phyloP scores from a whole-genome alignment of 2,113 vertebrate genomes.

The Echinops telfairi region DNA sequence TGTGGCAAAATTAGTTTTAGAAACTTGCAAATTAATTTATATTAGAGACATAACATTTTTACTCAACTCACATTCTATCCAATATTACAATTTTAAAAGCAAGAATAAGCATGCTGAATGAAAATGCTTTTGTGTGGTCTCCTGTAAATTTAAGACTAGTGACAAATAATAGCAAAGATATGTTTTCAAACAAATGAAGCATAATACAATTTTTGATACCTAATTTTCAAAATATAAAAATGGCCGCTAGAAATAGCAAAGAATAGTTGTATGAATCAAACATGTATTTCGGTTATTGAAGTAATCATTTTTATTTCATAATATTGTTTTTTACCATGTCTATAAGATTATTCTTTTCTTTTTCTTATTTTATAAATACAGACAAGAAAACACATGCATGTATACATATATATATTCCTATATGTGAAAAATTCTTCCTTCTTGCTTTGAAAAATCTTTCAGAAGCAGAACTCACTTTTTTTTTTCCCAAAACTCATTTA shows the following conservation, averaged over 20 bases:
- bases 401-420: not conserved
- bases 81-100: not conserved
- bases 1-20: not conserved
- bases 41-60: not conserved
- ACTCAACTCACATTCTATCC: not conserved
- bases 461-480: not conserved
- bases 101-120: not conserved
- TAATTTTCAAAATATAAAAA: not conserved
- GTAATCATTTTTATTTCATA: not conserved
- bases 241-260: not conserved
- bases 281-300: not conserved
- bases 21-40: not conserved
- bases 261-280: not conserved
- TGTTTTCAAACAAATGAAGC: not conserved
- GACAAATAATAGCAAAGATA: not conserved
- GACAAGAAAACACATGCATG: not conserved
- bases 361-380: constrained; percentile 22
- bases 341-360: not conserved
- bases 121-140: not conserved
- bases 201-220: not conserved
- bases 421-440: not conserved
- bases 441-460: constrained; percentile 1
- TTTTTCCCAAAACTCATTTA: too few relatives aligned
- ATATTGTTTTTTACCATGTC: not conserved
- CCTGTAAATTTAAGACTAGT: constrained; percentile 18